Evolutionary conservation across 2,797 vertebrate species (phyloP).

Genomic region (Parotocinclus haroldoi): DNA sequence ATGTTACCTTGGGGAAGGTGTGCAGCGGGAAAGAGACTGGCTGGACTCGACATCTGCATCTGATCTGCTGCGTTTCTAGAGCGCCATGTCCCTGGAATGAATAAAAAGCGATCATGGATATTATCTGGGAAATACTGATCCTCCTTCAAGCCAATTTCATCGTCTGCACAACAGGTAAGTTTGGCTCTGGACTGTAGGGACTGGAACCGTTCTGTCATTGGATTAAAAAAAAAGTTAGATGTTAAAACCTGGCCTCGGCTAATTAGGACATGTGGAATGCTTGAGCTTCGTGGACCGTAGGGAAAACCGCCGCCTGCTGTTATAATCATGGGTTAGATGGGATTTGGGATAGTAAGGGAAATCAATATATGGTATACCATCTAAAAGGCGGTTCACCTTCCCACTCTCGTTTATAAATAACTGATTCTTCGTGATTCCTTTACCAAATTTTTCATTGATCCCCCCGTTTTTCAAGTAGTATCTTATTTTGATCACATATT

Average conservation of each 20-base stretch:
- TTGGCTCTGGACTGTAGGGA: not conserved
- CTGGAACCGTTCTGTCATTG: not conserved
- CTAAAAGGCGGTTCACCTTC: too few species aligned
- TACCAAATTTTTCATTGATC: not conserved
- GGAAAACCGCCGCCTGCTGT: not conserved
- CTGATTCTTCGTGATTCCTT: too few species aligned
- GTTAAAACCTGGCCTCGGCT: too few species aligned
- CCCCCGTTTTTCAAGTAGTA: too few species aligned
- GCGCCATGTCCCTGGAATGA: conserved; percentile 95
- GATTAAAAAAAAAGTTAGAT: conserved; percentile 3
- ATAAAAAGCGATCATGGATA: conserved; percentile 94
- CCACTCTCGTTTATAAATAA: too few species aligned
- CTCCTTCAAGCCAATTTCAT: conserved; percentile 95
- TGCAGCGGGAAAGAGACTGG: conserved; percentile 76
- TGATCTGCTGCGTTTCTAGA: conserved; percentile 71
- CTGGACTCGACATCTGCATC: conserved; percentile 77
- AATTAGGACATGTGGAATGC: too few species aligned
- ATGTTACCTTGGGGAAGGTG: conserved; percentile 82
- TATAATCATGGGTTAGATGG: not conserved
- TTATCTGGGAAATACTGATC: conserved; percentile 96
- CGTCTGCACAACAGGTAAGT: conserved; percentile 94
- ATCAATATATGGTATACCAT: too few species aligned
- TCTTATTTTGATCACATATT: too few species aligned
- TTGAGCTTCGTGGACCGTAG: not conserved
- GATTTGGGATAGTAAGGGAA: not conserved